Evolutionary conservation across 2,797 vertebrate species (phyloP).

Genomic region (Rhinogobio ventralis): DNA sequence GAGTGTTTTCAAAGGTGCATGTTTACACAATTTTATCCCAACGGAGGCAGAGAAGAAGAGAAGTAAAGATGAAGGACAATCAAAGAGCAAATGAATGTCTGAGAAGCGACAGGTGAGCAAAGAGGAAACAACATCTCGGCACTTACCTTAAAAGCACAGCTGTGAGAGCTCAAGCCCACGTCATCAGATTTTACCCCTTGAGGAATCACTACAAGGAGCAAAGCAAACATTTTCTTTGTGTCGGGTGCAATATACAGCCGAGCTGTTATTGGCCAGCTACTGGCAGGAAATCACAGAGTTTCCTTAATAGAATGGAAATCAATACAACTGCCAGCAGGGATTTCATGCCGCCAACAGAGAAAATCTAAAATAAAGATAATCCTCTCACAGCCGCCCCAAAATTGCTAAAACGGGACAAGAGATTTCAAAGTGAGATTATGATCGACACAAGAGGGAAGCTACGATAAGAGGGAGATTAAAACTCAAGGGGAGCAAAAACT

Average conservation of each 20-base stretch:
- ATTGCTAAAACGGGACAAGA: conserved; percentile 62
- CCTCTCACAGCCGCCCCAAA: conserved; percentile 64
- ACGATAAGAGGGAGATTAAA: conserved; percentile 41
- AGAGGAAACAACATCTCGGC: conserved; percentile 6
- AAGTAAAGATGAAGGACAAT: conserved; percentile 12
- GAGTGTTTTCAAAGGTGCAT: neutral
- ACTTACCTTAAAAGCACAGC: conserved; percentile 2
- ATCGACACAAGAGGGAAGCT: conserved; percentile 28
- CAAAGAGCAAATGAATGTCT: neutral
- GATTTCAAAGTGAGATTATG: conserved; percentile 57
- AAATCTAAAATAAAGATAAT: conserved; percentile 70
- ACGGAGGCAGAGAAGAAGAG: neutral
- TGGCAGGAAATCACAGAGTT: conserved; percentile 50
- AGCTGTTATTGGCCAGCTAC: conserved; percentile 26
- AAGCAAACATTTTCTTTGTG: conserved; percentile 14
- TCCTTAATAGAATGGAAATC: conserved; percentile 64
- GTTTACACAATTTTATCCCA: neutral
- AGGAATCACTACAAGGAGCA: conserved; percentile 5
- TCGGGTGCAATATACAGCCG: conserved; percentile 4
- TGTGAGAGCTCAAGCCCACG: neutral
- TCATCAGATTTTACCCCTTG: conserved; percentile 20
- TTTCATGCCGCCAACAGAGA: conserved; percentile 56
- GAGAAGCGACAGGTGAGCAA: conserved; percentile 1
- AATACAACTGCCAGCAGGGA: conserved; percentile 59
- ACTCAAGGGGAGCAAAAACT: conserved; percentile 8